A percentile compares a stretch with the other conserved stretches of the same genome.
Evolutionary conservation across 1,140 invertebrate genomes (phyloP).

Genomic region (Cheumatopsyche charites): DNA sequence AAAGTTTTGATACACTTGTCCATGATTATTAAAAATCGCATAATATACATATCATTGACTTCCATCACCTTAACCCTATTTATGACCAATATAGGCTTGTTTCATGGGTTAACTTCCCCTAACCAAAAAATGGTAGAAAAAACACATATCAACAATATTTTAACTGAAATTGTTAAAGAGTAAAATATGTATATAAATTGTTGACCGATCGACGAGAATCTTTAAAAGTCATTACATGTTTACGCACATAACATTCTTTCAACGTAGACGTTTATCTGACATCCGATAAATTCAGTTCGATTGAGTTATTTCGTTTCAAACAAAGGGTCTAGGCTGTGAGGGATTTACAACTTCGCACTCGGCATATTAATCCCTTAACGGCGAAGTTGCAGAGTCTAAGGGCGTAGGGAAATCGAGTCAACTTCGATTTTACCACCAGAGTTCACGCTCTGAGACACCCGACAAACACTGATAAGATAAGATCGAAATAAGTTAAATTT

Average conservation of each 20-base stretch:
- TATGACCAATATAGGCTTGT: too few relatives aligned
- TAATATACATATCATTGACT: too few relatives aligned
- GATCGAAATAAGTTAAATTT: not conserved
- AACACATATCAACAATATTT: too few relatives aligned
- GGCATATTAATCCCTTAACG: slow-evolving; percentile 14
- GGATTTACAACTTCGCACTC: slow-evolving; percentile 25
- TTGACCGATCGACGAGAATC: too few relatives aligned
- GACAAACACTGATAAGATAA: not conserved
- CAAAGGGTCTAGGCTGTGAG: not conserved
- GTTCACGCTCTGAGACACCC: not conserved
- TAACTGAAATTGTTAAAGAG: too few relatives aligned
- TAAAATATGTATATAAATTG: too few relatives aligned
- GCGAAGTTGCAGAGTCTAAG: not conserved
- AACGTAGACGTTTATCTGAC: not conserved
- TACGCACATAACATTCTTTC: not conserved
- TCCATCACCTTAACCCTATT: too few relatives aligned
- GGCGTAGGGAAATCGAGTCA: slow-evolving; percentile 17
- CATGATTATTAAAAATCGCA: too few relatives aligned
- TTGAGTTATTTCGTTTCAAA: not conserved
- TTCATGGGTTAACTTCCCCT: too few relatives aligned
- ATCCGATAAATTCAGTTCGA: not conserved
- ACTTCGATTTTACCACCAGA: slow-evolving; percentile 4
- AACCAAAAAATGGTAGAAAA: too few relatives aligned
- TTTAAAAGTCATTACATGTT: not conserved
- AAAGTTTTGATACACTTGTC: too few relatives aligned